phyloP scores from a whole-genome alignment of 2,888 invertebrate genomes.

The Dioctria linearis region DNA sequence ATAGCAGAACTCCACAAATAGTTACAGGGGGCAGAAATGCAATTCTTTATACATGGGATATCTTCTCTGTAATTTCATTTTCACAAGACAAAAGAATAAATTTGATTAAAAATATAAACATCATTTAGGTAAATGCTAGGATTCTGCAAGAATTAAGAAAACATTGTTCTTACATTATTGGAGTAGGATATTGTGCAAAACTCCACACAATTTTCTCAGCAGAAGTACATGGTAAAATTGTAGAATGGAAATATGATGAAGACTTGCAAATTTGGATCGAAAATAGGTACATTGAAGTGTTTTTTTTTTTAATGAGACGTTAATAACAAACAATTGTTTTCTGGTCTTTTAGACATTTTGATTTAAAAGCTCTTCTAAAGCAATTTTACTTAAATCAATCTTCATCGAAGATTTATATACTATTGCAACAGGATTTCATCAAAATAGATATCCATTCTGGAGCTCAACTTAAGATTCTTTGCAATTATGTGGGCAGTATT shows the following conservation, averaged over 20 bases:
- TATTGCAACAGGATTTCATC: not conserved
- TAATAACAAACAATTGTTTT: not conserved
- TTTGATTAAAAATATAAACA: not conserved
- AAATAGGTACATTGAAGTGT: not conserved
- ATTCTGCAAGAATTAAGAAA: conserved; percentile 44
- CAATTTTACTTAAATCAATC: conserved; percentile 19
- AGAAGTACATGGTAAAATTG: conserved; percentile 41
- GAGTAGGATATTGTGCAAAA: conserved; percentile 12
- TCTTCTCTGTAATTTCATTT: not conserved
- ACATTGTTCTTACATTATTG: conserved; percentile 46
- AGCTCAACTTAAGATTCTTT: not conserved
- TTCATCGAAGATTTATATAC: not conserved
- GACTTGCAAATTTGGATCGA: not conserved
- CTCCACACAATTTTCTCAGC: conserved; percentile 40
- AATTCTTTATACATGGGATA: conserved; percentile 49
- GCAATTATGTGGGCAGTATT: not conserved
- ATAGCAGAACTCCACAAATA: not conserved
- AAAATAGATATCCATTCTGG: conserved; percentile 23
- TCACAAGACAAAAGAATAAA: not conserved
- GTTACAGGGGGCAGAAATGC: conserved; percentile 49
- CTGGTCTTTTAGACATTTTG: not conserved
- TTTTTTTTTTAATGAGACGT: not conserved
- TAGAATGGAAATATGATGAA: conserved; percentile 50
- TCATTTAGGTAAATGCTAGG: conserved; percentile 20
- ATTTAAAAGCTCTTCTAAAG: not conserved